phyloP scores from a whole-genome alignment of 2,888 invertebrate genomes.

The Habrosyne pyritoides region DNA sequence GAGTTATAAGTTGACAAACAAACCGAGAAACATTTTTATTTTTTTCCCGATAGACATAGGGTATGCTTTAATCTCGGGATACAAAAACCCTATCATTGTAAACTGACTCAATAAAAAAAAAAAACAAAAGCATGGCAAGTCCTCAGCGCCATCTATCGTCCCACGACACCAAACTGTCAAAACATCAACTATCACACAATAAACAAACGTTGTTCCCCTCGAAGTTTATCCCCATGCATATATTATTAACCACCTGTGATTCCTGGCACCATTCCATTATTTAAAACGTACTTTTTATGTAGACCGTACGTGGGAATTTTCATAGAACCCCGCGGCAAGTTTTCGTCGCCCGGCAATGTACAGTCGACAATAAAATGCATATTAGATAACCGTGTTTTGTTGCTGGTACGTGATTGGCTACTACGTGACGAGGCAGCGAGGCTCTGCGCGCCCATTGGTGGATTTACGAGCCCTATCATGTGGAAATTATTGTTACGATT shows the following conservation, averaged over 20 bases:
- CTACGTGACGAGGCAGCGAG: constrained; percentile 28
- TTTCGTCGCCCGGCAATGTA: constrained; percentile 54
- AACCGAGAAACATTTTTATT: too few species aligned
- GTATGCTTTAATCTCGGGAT: too few species aligned
- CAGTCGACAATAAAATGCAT: constrained; percentile 78
- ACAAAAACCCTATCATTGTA: too few species aligned
- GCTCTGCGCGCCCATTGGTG: constrained; percentile 34
- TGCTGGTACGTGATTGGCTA: constrained; percentile 72
- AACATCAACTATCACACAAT: neutral
- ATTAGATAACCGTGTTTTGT: constrained; percentile 80
- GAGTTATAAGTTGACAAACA: too few species aligned
- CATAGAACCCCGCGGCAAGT: constrained; percentile 40
- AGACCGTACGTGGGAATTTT: constrained; percentile 47
- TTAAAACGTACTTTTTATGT: constrained; percentile 35
- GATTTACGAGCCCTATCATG: constrained; percentile 34
- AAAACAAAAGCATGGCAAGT: too few species aligned
- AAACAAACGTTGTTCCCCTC: neutral
- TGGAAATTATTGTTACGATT: constrained; percentile 27
- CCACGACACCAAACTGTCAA: neutral
- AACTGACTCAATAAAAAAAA: too few species aligned
- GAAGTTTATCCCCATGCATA: neutral
- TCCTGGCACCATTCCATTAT: constrained; percentile 9
- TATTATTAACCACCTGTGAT: constrained; percentile 9
- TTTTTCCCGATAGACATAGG: too few species aligned
- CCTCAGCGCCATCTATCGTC: neutral